Percentiles rank a stretch among this genome's conserved stretches.
Evolutionary conservation across 1,140 invertebrate genomes (phyloP).

Genomic region (Proctacanthus coquilletti): DNA sequence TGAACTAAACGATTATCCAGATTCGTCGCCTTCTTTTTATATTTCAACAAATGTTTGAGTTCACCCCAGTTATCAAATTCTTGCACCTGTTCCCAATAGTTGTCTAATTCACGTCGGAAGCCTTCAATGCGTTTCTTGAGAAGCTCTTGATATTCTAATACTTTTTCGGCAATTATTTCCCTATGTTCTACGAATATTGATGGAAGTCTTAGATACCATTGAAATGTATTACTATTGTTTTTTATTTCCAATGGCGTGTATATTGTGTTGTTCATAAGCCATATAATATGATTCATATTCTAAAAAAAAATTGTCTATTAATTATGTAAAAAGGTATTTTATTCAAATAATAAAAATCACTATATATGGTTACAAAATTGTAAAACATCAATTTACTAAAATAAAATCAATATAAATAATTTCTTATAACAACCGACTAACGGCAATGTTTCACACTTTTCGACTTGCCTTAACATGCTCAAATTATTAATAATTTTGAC

Average conservation of each 20-base stretch:
- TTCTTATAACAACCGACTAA: too few species aligned
- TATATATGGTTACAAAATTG: too few species aligned
- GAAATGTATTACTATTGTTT: conserved; percentile 69
- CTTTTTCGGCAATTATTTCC: conserved; percentile 65
- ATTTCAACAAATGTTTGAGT: conserved; percentile 68
- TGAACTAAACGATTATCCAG: conserved; percentile 48
- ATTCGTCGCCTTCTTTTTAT: conserved; percentile 61
- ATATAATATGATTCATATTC: conserved; percentile 26
- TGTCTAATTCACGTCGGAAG: conserved; percentile 50
- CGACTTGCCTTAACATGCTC: too few species aligned
- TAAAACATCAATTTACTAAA: too few species aligned
- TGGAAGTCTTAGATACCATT: conserved; percentile 69
- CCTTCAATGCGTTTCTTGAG: conserved; percentile 38
- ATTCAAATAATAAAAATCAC: too few species aligned
- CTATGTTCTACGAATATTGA: conserved; percentile 68
- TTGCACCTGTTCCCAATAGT: conserved; percentile 65
- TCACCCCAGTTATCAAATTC: conserved; percentile 82
- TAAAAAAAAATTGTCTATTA: conserved; percentile 7
- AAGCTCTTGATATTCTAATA: conserved; percentile 68
- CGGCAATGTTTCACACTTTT: too few species aligned
- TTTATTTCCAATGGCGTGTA: conserved; percentile 73
- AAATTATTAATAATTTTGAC: too few species aligned
- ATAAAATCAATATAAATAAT: too few species aligned
- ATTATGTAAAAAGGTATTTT: too few species aligned
- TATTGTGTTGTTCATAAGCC: conserved; percentile 57